These are phyloP conservation scores for Rambutsinella grinnellia DNA, from an alignment of 2,888 invertebrate genomes.

Conservation along the genomic window DNA sequence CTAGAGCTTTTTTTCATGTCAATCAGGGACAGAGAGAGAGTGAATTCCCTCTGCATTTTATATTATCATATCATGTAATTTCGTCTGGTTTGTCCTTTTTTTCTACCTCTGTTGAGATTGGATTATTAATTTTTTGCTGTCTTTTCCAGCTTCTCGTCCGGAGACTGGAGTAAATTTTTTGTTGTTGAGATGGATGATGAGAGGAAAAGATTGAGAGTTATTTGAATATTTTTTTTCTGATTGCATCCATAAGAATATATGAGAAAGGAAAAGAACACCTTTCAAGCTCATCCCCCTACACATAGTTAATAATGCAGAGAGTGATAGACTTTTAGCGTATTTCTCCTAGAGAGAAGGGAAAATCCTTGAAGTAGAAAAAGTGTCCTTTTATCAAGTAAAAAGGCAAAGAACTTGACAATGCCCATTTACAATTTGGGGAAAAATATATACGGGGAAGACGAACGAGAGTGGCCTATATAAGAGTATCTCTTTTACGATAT, in stretches of 20 bases:
- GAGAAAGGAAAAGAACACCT: slow-evolving; percentile 19
- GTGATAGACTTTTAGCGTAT: not conserved
- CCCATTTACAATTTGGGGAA: slow-evolving; percentile 3
- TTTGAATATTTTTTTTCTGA: not conserved
- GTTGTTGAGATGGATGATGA: slow-evolving; percentile 12
- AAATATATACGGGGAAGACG: not conserved
- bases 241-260: not conserved
- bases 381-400: slow-evolving; percentile 21
- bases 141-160: slow-evolving; percentile 39
- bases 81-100: not conserved
- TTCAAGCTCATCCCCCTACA: not conserved
- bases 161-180: not conserved
- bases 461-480: not conserved
- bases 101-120: not conserved
- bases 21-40: not conserved
- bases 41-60: not conserved
- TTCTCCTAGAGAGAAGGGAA: not conserved
- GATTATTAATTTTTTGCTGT: not conserved
- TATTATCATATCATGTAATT: not conserved
- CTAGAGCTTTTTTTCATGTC: not conserved
- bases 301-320: not conserved
- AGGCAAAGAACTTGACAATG: slow-evolving; percentile 50
- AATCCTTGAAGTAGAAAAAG: slow-evolving; percentile 34
- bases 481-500: not conserved
- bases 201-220: not conserved